These are phyloP conservation scores for Artemia sinica DNA, from an alignment of 2,888 invertebrate genomes.

Conservation along the genomic window DNA sequence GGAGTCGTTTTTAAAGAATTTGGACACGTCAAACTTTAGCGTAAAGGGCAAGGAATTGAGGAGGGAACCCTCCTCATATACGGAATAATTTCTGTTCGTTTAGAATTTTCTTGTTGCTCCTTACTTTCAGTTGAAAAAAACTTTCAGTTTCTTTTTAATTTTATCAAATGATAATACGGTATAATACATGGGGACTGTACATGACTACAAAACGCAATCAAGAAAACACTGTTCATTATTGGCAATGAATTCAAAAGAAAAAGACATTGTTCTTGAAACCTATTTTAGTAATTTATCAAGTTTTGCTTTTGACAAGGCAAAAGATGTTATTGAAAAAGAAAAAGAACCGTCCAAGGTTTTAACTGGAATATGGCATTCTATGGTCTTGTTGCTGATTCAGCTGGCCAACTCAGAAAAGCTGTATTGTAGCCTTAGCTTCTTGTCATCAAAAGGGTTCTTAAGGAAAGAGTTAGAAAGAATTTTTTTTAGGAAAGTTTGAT, in stretches of 20 bases:
- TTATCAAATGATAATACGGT: no score
- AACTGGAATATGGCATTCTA: neutral
- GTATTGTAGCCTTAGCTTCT: neutral
- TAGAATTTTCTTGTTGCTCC: no score
- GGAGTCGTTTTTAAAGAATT: no score
- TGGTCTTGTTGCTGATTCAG: neutral
- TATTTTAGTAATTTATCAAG: neutral
- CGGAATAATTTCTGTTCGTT: no score
- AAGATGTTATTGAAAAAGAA: constrained; percentile 5
- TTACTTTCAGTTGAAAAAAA: no score
- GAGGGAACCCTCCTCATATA: no score
- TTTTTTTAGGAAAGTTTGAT: neutral
- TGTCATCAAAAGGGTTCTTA: constrained; percentile 4
- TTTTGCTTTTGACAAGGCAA: neutral
- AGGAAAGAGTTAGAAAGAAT: neutral
- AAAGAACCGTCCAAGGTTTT: neutral
- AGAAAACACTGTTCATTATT: no score
- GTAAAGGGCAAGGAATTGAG: no score
- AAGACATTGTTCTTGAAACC: neutral
- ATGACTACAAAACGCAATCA: no score
- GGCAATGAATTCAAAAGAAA: neutral
- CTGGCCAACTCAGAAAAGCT: neutral
- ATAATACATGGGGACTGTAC: no score
- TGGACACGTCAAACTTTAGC: no score
- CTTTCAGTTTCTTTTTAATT: no score